Evolutionary conservation across 2,113 vertebrate genomes (phyloP).

Genomic region (Tenebrosternarchus preto): DNA sequence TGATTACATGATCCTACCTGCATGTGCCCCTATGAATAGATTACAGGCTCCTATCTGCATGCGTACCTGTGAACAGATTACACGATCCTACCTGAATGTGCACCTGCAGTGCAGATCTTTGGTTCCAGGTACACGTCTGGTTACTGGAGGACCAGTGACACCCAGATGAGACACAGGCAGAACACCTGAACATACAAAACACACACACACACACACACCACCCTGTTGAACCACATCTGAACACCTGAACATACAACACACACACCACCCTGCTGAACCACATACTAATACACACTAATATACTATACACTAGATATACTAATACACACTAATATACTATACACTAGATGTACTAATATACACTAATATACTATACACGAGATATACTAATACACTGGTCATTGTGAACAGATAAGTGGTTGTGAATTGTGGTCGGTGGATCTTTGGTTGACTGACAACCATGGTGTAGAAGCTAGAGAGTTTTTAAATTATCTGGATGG

Average conservation of each 20-base stretch:
- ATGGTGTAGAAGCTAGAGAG: background rate
- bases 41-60: slow-evolving; percentile 25
- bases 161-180: slow-evolving; percentile 56
- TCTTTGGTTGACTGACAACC: too few relatives aligned
- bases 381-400: too few relatives aligned
- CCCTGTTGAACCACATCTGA: too few relatives aligned
- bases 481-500: background rate
- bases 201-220: slow-evolving; percentile 17
- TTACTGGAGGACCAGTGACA: slow-evolving; percentile 55
- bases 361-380: too few relatives aligned
- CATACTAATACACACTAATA: too few relatives aligned
- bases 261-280: background rate
- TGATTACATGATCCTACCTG: slow-evolving; percentile 25
- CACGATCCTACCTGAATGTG: slow-evolving; percentile 27
- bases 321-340: too few relatives aligned
- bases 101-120: too few relatives aligned
- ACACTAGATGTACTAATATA: too few relatives aligned
- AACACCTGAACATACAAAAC: slow-evolving; percentile 50
- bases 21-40: background rate
- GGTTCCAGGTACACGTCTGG: slow-evolving; percentile 39
- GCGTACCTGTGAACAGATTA: background rate
- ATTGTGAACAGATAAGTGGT: too few relatives aligned
- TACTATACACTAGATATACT: too few relatives aligned
- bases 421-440: too few relatives aligned
- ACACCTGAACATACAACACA: background rate